These are phyloP conservation scores for Mimachlamys varia DNA, from an alignment of 2,888 invertebrate species.

Conservation along the genomic window DNA sequence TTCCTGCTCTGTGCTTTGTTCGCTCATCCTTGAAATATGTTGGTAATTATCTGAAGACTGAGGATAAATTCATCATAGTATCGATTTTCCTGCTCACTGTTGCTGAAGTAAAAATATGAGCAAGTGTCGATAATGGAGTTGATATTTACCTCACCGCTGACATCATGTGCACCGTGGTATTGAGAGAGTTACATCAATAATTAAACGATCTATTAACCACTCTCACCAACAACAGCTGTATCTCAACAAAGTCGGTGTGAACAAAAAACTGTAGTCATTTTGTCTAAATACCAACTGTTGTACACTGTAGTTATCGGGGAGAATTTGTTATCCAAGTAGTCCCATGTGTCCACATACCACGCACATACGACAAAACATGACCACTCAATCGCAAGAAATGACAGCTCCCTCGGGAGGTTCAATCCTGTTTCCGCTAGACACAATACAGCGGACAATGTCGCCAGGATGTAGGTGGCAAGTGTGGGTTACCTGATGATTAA, in stretches of 20 bases:
- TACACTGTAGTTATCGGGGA: not conserved
- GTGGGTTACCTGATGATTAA: not conserved
- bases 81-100: not conserved
- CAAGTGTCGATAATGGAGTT: not conserved
- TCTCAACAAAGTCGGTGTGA: not conserved
- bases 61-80: not conserved
- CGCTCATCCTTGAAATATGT: not conserved
- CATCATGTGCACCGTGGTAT: not conserved
- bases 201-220: not conserved
- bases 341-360: not conserved
- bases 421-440: not conserved
- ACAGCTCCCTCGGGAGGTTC: constrained; percentile 14
- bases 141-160: not conserved
- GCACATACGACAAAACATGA: not conserved
- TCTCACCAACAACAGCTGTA: not conserved
- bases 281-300: not conserved
- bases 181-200: not conserved
- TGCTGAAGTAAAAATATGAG: not conserved
- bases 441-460: not conserved
- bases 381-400: not conserved
- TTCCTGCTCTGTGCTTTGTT: not conserved
- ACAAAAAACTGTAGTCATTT: not conserved
- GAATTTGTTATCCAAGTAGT: constrained; percentile 29
- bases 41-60: not conserved
- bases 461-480: not conserved